A percentile compares a stretch with the other conserved stretches of the same genome.
Evolutionary conservation across 2,113 vertebrate genomes (phyloP).

Genomic region (Promerops cafer): DNA sequence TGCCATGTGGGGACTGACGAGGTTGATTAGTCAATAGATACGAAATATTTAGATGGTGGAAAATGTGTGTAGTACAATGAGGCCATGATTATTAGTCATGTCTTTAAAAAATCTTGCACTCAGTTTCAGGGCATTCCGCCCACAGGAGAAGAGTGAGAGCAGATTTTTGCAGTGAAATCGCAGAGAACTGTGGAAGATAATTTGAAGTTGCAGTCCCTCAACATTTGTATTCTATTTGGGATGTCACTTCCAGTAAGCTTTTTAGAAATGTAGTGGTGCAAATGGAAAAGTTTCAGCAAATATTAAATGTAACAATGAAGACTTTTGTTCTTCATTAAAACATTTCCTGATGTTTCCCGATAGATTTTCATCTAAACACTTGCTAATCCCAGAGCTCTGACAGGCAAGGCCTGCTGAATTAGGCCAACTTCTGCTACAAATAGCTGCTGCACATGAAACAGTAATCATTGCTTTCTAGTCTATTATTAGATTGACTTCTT

Average conservation of each 20-base stretch:
- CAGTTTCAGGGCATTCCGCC: neutral
- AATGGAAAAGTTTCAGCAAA: conserved; percentile 22
- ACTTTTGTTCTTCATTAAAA: conserved; percentile 64
- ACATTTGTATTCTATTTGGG: conserved; percentile 6
- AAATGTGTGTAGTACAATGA: neutral
- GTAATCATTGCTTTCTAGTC: conserved; percentile 76
- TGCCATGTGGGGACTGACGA: neutral
- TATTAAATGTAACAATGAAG: conserved; percentile 11
- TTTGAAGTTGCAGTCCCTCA: neutral
- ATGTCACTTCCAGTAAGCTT: conserved; percentile 37
- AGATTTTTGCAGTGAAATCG: neutral
- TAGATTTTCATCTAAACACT: conserved; percentile 61
- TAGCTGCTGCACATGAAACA: conserved; percentile 70
- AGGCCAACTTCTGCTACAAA: conserved; percentile 71
- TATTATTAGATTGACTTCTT: conserved; percentile 81
- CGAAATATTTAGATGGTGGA: neutral
- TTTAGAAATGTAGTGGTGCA: neutral
- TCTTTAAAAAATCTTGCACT: neutral
- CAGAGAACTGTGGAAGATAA: neutral
- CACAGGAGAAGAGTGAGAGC: neutral
- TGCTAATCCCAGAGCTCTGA: conserved; percentile 69
- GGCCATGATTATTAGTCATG: neutral
- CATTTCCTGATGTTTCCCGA: conserved; percentile 59
- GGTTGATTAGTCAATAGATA: neutral
- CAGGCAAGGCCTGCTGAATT: conserved; percentile 64